Evolutionary conservation across 2,797 vertebrate species (phyloP).

Genomic region (Momotus momota): DNA sequence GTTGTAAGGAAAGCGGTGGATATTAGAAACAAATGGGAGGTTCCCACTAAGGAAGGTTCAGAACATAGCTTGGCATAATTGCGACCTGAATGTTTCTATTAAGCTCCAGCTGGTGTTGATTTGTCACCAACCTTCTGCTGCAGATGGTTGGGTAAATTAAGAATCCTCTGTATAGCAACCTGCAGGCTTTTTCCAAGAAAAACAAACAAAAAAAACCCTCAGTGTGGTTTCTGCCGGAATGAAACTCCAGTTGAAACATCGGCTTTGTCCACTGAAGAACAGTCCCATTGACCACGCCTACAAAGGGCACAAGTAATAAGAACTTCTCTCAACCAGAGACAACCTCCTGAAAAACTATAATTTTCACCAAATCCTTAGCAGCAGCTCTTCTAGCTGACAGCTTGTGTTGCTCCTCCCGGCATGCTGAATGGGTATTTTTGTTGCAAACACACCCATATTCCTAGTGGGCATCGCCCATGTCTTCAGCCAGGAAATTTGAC

Average conservation of each 20-base stretch:
- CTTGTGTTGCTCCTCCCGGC: background rate
- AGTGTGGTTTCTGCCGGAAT: background rate
- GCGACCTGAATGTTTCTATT: background rate
- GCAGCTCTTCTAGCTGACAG: background rate
- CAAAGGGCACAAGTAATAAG: background rate
- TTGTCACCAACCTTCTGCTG: slow-evolving; percentile 9
- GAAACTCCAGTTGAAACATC: background rate
- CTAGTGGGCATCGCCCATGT: background rate
- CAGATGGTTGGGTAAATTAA: slow-evolving; percentile 31
- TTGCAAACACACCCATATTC: slow-evolving; percentile 18
- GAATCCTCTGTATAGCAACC: slow-evolving; percentile 12
- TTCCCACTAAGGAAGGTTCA: background rate
- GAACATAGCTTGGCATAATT: background rate
- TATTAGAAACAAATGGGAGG: background rate
- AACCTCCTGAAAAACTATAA: accelerated
- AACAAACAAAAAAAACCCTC: slow-evolving; percentile 16
- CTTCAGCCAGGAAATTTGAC: background rate
- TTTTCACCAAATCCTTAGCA: background rate
- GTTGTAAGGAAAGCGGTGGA: background rate
- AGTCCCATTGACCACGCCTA: background rate
- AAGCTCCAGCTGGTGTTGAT: slow-evolving; percentile 41
- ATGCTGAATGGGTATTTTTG: background rate
- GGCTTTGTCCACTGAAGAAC: background rate
- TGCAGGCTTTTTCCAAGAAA: slow-evolving; percentile 25
- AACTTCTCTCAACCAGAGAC: background rate